Base-by-base conservation (phyloP, 2,113 vertebrate genomes). In the Callorhinus ursinus region DNA sequence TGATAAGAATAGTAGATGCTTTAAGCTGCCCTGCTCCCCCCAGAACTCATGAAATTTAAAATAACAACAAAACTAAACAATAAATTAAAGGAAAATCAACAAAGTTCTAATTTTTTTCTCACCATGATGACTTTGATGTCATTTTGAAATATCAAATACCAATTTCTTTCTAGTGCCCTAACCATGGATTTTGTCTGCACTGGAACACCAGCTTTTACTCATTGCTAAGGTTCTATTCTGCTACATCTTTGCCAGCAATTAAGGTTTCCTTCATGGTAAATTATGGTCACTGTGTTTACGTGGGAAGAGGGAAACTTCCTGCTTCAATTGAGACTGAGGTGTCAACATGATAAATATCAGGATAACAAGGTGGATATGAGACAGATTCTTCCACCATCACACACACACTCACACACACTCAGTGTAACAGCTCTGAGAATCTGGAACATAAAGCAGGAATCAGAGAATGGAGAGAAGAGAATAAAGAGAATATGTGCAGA, bases 271-370 rank as follows among this genome's bases (percentile, higher is more conserved):
- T 76, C 39, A 1, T 13, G 85, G 79, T 95, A 94, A 97, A 87
- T 94, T 92, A 92, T n/a, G 55, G 36, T 51, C 67, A 63, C 57
- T 13, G 26, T 90, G 46, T 90, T 90, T 96, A 76, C 19, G 51
- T 39, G 51, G 67, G 69, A 97, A 57, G 53, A 55, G 24, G 18
- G 59, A 92, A 93, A 89, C 87, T 96, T 95, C 79, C 93, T 92
- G 92, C 80, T 72, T 97, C 89, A 72, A 24, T 92, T 97, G 96
- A 97, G 77, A 94, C 63, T 90, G 53, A 92, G 31, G 74, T 95
- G 96, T 96, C 96, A 84, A 93, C 61, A 80, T 89, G 94, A 96
- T 84, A 90, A 95, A 87, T 82, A 92, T 93, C 72, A 96, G 67
- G 55, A 79, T 92, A 96, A 90, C 16, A 74, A 89, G 36, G 28